Percentiles rank a stretch among this genome's conserved stretches.
Evolutionary conservation across 2,888 invertebrate genomes (phyloP).

Genomic region (Platycheirus albimanus): DNA sequence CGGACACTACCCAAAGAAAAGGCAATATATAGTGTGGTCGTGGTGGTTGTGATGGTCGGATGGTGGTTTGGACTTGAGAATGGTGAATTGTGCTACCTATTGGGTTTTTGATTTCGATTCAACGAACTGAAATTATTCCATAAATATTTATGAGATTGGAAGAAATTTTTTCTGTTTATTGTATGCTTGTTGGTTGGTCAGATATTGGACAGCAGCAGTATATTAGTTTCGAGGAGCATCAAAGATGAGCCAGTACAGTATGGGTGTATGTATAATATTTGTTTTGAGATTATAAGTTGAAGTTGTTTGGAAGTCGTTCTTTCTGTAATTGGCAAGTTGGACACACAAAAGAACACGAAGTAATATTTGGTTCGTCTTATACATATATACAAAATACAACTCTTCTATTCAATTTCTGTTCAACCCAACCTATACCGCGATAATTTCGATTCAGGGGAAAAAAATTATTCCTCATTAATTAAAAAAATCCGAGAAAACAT

Average conservation of each 20-base stretch:
- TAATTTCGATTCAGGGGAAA: constrained; percentile 48
- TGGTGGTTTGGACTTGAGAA: not conserved
- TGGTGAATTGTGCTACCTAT: too few species aligned
- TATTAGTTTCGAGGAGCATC: constrained; percentile 33
- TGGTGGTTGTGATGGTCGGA: not conserved
- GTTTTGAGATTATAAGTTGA: constrained; percentile 28
- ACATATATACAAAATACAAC: too few species aligned
- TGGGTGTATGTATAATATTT: not conserved
- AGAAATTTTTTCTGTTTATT: constrained; percentile 62
- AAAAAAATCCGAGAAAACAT: constrained; percentile 33
- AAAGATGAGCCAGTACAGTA: not conserved
- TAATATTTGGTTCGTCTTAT: constrained; percentile 9
- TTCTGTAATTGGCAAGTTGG: constrained; percentile 61
- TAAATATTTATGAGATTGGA: constrained; percentile 73
- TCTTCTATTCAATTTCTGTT: constrained; percentile 26
- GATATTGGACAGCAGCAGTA: constrained; percentile 54
- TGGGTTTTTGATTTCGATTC: constrained; percentile 73
- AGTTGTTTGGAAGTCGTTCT: constrained; percentile 54
- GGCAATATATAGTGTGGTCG: constrained; percentile 27
- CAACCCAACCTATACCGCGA: constrained; percentile 20
- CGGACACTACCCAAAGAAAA: constrained; percentile 54
- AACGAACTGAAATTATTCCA: constrained; percentile 74
- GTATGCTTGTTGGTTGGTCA: constrained; percentile 50
- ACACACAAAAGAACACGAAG: constrained; percentile 16
- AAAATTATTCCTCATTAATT: constrained; percentile 62